Evolutionary conservation across 2,797 vertebrate species (phyloP).

Genomic region (Morelia viridis): DNA sequence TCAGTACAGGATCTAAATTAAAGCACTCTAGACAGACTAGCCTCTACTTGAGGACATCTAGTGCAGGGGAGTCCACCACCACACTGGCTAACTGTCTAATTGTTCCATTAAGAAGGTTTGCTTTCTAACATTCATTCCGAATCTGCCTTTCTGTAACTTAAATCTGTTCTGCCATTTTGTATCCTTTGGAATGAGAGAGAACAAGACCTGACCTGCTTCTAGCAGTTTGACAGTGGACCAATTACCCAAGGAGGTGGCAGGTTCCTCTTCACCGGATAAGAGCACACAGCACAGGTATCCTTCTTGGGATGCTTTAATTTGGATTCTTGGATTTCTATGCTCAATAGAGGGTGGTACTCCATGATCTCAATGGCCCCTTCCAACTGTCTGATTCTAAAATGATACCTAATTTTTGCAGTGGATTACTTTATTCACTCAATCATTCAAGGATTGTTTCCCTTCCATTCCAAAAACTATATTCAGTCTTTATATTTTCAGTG

Average conservation of each 20-base stretch:
- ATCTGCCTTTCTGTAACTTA: background rate
- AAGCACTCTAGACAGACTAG: background rate
- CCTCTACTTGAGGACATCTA: background rate
- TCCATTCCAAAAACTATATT: background rate
- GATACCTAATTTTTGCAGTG: background rate
- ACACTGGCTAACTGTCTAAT: background rate
- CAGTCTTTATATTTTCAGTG: background rate
- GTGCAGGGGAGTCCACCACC: background rate
- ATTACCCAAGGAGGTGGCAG: background rate
- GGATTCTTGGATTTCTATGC: background rate
- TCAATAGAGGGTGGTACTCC: background rate
- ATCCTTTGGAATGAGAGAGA: background rate
- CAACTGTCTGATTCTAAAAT: background rate
- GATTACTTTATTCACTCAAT: background rate
- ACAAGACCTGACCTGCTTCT: background rate
- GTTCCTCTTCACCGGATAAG: background rate
- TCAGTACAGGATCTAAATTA: background rate
- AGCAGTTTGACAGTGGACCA: background rate
- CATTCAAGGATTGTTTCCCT: background rate
- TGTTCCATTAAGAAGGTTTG: background rate
- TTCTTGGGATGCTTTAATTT: background rate
- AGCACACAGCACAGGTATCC: background rate
- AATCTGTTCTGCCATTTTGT: background rate
- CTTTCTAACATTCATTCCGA: background rate
- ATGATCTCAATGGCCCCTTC: background rate